phyloP scores from a whole-genome alignment of 1,140 invertebrate species.

The Zaprionus camerounensis region DNA sequence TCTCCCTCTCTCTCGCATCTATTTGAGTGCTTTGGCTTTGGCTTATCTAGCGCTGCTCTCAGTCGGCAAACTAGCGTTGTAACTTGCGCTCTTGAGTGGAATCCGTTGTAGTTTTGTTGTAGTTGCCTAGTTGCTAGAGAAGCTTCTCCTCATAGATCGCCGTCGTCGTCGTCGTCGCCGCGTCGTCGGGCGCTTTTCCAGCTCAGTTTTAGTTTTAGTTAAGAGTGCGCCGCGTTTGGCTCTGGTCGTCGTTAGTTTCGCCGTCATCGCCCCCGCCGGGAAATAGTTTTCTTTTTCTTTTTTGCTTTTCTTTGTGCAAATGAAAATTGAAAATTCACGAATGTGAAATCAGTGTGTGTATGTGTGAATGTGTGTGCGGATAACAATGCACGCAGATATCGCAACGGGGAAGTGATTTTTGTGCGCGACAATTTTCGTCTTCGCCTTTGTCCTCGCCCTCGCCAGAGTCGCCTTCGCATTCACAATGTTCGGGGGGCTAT shows the following conservation, averaged over 20 bases:
- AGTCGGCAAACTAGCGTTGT: slow-evolving; percentile 61
- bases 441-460: slow-evolving; percentile 1
- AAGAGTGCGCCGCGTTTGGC: slow-evolving; percentile 39
- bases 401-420: slow-evolving; percentile 53
- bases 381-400: slow-evolving; percentile 24
- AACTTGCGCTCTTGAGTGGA: slow-evolving; percentile 64
- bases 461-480: neutral
- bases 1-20: slow-evolving; percentile 30
- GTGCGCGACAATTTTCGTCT: slow-evolving; percentile 29
- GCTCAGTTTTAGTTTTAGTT: slow-evolving; percentile 58
- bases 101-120: slow-evolving; percentile 56
- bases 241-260: slow-evolving; percentile 58
- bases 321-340: neutral
- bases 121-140: slow-evolving; percentile 20
- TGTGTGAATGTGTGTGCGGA: slow-evolving; percentile 4
- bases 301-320: neutral
- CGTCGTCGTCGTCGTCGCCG: neutral
- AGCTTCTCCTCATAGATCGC: slow-evolving; percentile 40
- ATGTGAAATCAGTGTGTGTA: neutral
- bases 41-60: slow-evolving; percentile 42
- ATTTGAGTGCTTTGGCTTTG: slow-evolving; percentile 59
- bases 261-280: neutral
- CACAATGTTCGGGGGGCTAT: slow-evolving; percentile 47
- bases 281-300: slow-evolving; percentile 1
- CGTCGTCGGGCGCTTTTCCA: slow-evolving; percentile 50